Evolutionary conservation across 2,113 vertebrate genomes (phyloP), one percentile per base, ranked within the genome.

Genomic region (Petaurus breviceps): DNA sequence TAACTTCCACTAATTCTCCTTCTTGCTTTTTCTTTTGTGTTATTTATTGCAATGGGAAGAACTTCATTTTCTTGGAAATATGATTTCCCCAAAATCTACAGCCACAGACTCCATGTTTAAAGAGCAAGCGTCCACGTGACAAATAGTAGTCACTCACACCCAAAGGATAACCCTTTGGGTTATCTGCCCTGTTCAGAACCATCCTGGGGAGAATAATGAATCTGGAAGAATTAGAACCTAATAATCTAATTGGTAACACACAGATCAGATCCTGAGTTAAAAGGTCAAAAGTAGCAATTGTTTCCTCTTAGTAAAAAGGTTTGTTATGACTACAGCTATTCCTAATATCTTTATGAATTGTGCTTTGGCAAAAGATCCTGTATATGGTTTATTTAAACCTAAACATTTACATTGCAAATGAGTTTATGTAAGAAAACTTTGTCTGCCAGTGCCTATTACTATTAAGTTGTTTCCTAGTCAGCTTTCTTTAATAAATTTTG

Each of bases 231-330:
- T 43, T 3, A 68, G 11, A 68, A 68, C 28, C 31, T 7, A 43
- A 43, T 84, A n/a, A 84, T 84, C 19, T 5, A 84, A 43, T 28
- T 43, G 16, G 37, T 43, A 84, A 84, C 37, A 77, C 16, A 84
- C 6, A 23, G n/a, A 84, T 84, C 68, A 84, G 68, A 43, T 23
- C n/a, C 37, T 84, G 2, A 94, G 95, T 47, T 51, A 92, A 47
- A 28, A 93, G 10, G 68, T 57, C 94, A 24, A 57, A 95, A 92
- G 50, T 91, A 84, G 68, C 25, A 93, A 23, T 28, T 12, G 8
- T 91, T 96, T 94, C 93, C 96, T 50, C 26, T 93, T 93, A 51
- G 22, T 97, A 94, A 90, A 43, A 95, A 52, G 84, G 51, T 84
- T 11, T 91, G 43, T 9, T 96, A 11, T 94, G 26, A 51, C 52